Conservation (phyloP, 2,888 invertebrate species). For the Aricia artaxerxes region DNA sequence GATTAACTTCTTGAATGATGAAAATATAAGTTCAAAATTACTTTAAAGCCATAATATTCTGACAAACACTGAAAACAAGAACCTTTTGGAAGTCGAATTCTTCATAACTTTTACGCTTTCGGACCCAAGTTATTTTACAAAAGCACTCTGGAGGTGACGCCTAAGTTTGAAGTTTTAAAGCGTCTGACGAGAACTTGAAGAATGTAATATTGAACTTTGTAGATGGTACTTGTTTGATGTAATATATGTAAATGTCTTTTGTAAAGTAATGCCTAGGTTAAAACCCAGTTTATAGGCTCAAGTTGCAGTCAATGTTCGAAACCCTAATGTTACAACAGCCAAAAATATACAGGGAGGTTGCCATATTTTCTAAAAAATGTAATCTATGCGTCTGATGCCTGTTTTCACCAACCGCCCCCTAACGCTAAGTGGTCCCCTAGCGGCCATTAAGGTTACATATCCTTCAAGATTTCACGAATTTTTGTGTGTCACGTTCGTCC, state of each 20-base stretch:
- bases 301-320: too few relatives aligned
- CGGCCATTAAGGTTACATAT: too few relatives aligned
- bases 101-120: conserved; percentile 7
- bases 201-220: conserved; percentile 12
- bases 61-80: neutral
- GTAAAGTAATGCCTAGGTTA: neutral
- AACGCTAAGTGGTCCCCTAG: too few relatives aligned
- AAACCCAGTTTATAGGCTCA: too few relatives aligned
- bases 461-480: too few relatives aligned
- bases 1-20: neutral
- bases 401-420: too few relatives aligned
- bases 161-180: neutral
- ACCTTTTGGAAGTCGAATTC: neutral
- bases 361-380: too few relatives aligned
- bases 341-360: too few relatives aligned
- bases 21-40: neutral
- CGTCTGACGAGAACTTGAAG: neutral
- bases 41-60: neutral
- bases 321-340: too few relatives aligned
- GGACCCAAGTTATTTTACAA: neutral
- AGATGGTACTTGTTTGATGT: neutral
- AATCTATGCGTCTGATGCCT: too few relatives aligned
- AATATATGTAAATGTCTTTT: neutral
- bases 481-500: too few relatives aligned
- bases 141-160: conserved; percentile 1